Conservation (phyloP, 1,140 invertebrate genomes). For the Caenorhabditis inopinata region DNA sequence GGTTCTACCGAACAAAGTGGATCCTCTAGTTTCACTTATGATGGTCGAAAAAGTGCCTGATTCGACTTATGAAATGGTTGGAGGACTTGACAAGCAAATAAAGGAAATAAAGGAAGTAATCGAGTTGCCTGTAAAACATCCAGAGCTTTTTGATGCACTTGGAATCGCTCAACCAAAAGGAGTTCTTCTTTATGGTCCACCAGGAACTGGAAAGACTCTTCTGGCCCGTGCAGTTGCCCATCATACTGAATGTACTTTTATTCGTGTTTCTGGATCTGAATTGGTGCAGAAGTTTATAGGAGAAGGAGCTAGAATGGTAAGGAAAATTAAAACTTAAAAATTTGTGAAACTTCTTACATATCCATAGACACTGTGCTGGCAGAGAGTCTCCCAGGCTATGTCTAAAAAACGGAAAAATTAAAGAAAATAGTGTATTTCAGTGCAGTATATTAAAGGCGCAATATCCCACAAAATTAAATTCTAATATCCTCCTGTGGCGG, state of each 20-base stretch:
- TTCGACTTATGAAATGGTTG: slow-evolving; percentile 99
- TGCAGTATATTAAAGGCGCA: neutral
- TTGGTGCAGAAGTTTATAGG: slow-evolving; percentile 99
- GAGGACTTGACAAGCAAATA: slow-evolving; percentile 97
- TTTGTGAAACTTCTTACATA: no score
- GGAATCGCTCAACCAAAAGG: slow-evolving; percentile 99
- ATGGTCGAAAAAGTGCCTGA: slow-evolving; percentile 97
- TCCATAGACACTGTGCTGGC: no score
- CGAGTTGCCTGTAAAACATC: slow-evolving; percentile 98
- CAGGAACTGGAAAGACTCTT: slow-evolving; percentile 91
- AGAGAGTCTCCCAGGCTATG: no score
- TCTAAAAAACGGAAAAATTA: no score
- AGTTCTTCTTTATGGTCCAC: slow-evolving; percentile 93
- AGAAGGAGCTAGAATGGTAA: slow-evolving; percentile 97
- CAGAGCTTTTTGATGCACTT: slow-evolving; percentile 95
- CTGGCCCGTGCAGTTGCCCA: slow-evolving; percentile 96
- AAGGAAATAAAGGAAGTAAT: slow-evolving; percentile 99
- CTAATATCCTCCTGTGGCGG: no score
- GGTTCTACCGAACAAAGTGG: slow-evolving; percentile 95
- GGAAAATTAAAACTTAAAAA: neutral
- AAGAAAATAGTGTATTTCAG: no score
- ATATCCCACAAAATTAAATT: no score
- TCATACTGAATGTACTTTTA: slow-evolving; percentile 99
- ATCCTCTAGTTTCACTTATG: slow-evolving; percentile 97
- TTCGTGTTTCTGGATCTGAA: slow-evolving; percentile 96